phyloP scores from a whole-genome alignment of 2,113 vertebrate genomes.

The Podarcis raffonei region DNA sequence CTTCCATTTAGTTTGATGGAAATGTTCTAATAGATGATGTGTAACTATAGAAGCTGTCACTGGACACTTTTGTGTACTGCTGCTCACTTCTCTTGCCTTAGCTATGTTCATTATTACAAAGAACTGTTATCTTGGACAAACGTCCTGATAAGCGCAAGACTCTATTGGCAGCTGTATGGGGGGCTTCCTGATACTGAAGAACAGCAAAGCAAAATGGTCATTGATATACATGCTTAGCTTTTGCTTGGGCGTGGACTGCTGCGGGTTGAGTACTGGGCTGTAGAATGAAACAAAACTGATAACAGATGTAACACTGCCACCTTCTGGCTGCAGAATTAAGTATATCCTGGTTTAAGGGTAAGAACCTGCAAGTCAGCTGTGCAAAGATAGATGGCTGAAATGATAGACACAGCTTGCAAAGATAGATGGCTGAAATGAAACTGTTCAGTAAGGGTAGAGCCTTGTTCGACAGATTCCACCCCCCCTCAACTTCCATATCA shows the following conservation, averaged over 20 bases:
- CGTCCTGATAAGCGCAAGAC: slow-evolving; percentile 34
- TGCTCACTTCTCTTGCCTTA: not conserved
- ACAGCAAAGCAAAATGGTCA: slow-evolving; percentile 54
- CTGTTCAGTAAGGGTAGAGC: slow-evolving; percentile 20
- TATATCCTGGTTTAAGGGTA: not conserved
- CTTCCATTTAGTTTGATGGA: fast-evolving
- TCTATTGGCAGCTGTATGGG: slow-evolving; percentile 51
- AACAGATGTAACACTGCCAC: slow-evolving; percentile 77
- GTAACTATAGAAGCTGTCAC: not conserved
- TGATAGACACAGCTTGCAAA: slow-evolving; percentile 1
- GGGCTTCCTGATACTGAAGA: slow-evolving; percentile 29
- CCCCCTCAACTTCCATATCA: slow-evolving; percentile 56
- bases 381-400: slow-evolving; percentile 25
- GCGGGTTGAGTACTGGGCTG: not conserved
- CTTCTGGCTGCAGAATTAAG: slow-evolving; percentile 59
- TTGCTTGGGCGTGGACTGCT: slow-evolving; percentile 48
- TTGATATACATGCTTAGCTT: slow-evolving; percentile 58
- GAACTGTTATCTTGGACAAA: slow-evolving; percentile 39
- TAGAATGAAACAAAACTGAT: slow-evolving; percentile 14
- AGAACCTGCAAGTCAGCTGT: not conserved
- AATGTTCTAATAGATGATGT: not conserved
- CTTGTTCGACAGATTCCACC: not conserved
- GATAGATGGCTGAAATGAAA: slow-evolving; percentile 22
- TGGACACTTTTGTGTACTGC: not conserved
- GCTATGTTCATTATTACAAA: not conserved